Base-by-base conservation (phyloP, 2,797 vertebrate species). In the Cossypha heuglini region DNA sequence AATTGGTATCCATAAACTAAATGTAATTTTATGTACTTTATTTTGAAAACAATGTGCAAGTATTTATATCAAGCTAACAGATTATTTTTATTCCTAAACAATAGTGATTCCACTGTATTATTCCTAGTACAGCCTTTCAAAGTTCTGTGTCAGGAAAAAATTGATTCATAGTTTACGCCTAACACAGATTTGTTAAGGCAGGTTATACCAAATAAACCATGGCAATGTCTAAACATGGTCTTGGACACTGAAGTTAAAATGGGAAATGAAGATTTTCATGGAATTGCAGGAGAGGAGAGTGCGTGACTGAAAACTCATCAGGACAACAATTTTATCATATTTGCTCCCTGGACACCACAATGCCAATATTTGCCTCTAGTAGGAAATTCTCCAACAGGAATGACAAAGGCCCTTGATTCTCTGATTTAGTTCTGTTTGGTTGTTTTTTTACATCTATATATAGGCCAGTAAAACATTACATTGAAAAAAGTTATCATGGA, bases 401-500 rank as follows among this genome's bases (percentile, higher is more conserved):
- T 8, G 5, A 28, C 19, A 74, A 54, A 63, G 10, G 9, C 51
- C n/a, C 9, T 28, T 63, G 1, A 2, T 77, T 74, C 20, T 45
- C 12, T 51, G 15, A 19, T 48, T 75, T 68, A 15, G 6, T 8
- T 24, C 18, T 61, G 5, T 31, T 67, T 55, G 31, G 0, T 0
- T 45, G 1, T 0, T 37, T 49, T 72, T 54, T 59, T 2, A 14
- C 17, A 48, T n/a, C 6, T 11, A 10, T 29, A 54, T 11, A 10
- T 25, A 59, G 28, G 16, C 35, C 48, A 63, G 7, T 72, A 64
- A 64, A 75, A 42, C 26, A 9, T 84, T 25, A 61, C 3, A 31
- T 5, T 52, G 43, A n/a, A 82, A 85, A 55, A 54, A 26, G 64
- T 68, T 76, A 54, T 22, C 17, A 28, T 13, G 33, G 12, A n/a